Evolutionary conservation across 1,140 invertebrate species (phyloP), one percentile per base, ranked within the genome.

Genomic region (Episyrphus balteatus): DNA sequence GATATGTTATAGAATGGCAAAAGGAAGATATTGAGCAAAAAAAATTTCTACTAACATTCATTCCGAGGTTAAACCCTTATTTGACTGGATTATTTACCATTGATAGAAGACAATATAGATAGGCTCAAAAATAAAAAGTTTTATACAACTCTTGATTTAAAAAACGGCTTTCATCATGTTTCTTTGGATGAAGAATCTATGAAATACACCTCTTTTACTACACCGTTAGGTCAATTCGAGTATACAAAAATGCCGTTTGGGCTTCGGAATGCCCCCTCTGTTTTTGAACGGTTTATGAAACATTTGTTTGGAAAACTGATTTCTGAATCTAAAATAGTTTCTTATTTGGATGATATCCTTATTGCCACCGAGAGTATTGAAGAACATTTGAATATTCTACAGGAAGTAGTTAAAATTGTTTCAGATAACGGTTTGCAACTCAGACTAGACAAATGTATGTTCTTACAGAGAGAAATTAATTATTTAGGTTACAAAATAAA

Each of bases 241-340:
- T 56, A 45, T 41, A 19, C 44, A 11, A 42, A 45, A 51, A 37
- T 69, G 72, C 19, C 63, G 57, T 58, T 57, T 48, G 49, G 49
- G 1, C 41, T 55, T 21, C 45, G 36, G 8, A 32, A 36, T 32
- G 48, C 44, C 17, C 53, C 54, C 9, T 18, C 47, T 15, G 46
- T 47, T 10, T 66, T 64, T 50, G 46, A 46, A 37, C 38, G 46
- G 26, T 53, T 56, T 34, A 53, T 67, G n/a, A 59, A 56, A 40
- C 21, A 36, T 13, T 42, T 57, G 14, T 51, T 65, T 30, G 42
- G 42, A 19, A 17, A 37, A 12, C 31, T 58, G 6, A 47, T 58
- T 10, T 42, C 40, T 3, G 32, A 42, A 0, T 44, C 46, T 1
- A 37, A 49, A 49, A 38, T 52, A 3, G 13, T 51, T 21, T 13